Base-by-base conservation (phyloP, 2,113 vertebrate genomes). In the Tringa solitaria region DNA sequence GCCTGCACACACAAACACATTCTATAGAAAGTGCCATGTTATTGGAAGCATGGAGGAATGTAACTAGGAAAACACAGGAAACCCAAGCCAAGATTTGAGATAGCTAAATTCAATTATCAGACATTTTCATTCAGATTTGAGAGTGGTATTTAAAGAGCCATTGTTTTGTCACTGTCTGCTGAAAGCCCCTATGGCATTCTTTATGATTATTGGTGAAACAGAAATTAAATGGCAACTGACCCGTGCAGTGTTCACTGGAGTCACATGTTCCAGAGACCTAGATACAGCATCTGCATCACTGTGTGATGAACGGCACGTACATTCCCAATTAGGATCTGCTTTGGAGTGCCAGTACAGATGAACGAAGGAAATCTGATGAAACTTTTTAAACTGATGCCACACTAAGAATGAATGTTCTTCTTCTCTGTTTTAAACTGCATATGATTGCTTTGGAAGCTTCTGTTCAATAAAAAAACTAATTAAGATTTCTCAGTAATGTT, bases 151-250 rank as follows among this genome's bases (percentile, higher is more conserved):
- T 91, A 69, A 76, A 91, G 87, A 95, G 87, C 43, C 83, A 37
- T 73, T 54, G 76, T 48, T 87, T 68, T 82, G 75, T 75, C 90
- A 80, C 46, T 69, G 82, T n/a, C 92, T 41, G 61, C 41, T 94
- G 93, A 73, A 92, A 95, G 86, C 0, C 63, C 90, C 92, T 91
- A 41, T 87, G 83, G 78, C 90, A 83, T 87, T 88, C 87, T 94
- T 89, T 93, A 92, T 94, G 91, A 91, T 97, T 96, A 95, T 97
- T 95, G 96, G 91, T 57, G 89, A 70, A 93, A 90, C 56, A 95
- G 90, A 92, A 95, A 95, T 97, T 63, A 96, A 96, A 95, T 64
- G 76, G 20, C 89, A 72, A 57, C 57, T 97, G 97, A 95, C 94
- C 95, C 88, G 86, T 91, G 8, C 82, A 53, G 19, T 14, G 78